Evolutionary conservation across 2,113 vertebrate genomes (phyloP).

Genomic region (Gymnorhina tibicen): DNA sequence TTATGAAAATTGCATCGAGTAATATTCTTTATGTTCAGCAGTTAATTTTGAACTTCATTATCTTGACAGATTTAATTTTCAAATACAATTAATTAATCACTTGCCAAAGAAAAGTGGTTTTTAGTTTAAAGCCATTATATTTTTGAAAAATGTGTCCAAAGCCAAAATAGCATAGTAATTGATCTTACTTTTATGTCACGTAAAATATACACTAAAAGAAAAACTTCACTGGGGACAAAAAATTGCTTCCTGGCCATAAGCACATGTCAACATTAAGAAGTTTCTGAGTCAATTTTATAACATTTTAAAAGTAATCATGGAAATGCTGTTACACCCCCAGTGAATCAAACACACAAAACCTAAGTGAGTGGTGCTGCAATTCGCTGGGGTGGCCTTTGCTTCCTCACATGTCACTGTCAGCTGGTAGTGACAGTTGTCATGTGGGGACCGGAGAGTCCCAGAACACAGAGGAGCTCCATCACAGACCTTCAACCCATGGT

Average conservation of each 20-base stretch:
- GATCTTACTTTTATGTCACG: background rate
- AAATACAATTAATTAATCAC: background rate
- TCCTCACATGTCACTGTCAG: rapidly evolving
- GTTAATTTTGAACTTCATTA: background rate
- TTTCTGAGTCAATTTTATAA: background rate
- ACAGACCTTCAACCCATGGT: rapidly evolving
- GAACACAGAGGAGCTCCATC: background rate
- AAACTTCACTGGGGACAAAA: background rate
- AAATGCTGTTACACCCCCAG: background rate
- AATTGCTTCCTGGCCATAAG: background rate
- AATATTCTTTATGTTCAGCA: background rate
- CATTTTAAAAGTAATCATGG: background rate
- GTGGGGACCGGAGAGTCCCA: background rate
- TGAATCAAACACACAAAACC: rapidly evolving
- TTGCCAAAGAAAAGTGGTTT: background rate
- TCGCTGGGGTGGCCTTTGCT: background rate
- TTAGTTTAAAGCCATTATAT: background rate
- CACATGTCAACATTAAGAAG: background rate
- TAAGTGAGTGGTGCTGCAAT: rapidly evolving
- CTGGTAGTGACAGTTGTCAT: background rate
- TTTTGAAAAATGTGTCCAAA: background rate
- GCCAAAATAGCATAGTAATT: background rate
- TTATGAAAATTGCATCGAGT: background rate
- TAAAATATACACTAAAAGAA: background rate
- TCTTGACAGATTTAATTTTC: background rate